Percentiles rank a stretch among this genome's conserved stretches.
phyloP scores from a whole-genome alignment of 1,140 invertebrate genomes.

The Nasonia longicornis region DNA sequence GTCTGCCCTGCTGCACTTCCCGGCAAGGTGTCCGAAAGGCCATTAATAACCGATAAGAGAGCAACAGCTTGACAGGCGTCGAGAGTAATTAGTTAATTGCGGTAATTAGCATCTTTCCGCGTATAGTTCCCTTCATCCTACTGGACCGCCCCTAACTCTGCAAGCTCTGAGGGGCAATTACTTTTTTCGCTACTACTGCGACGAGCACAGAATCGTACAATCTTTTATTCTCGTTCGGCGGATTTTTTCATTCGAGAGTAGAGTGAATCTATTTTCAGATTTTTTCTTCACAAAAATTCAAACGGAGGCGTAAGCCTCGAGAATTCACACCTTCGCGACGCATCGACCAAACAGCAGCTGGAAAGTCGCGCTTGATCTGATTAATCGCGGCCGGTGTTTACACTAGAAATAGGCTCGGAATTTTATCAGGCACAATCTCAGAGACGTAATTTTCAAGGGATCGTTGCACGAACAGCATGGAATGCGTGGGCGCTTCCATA shows the following conservation, averaged over 20 bases:
- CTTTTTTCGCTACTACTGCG: background rate
- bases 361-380: too few species aligned
- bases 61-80: background rate
- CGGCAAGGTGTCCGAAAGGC: conserved; percentile 16
- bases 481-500: too few species aligned
- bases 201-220: too few species aligned
- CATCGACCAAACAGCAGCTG: too few species aligned
- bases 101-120: conserved; percentile 35
- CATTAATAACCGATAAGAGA: conserved; percentile 50
- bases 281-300: too few species aligned
- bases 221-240: too few species aligned
- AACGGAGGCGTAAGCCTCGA: too few species aligned
- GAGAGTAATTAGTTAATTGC: conserved; percentile 39
- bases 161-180: background rate
- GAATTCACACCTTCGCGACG: too few species aligned
- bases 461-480: background rate
- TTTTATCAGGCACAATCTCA: background rate
- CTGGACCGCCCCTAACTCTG: background rate
- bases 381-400: too few species aligned
- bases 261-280: too few species aligned
- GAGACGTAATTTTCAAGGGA: background rate
- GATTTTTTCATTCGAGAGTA: too few species aligned
- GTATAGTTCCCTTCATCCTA: background rate
- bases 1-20: background rate
- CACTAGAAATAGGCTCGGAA: too few species aligned